Evolutionary conservation across 1,140 invertebrate genomes (phyloP), one percentile per base, ranked within the genome.

Genomic region (Papilio helenus): DNA sequence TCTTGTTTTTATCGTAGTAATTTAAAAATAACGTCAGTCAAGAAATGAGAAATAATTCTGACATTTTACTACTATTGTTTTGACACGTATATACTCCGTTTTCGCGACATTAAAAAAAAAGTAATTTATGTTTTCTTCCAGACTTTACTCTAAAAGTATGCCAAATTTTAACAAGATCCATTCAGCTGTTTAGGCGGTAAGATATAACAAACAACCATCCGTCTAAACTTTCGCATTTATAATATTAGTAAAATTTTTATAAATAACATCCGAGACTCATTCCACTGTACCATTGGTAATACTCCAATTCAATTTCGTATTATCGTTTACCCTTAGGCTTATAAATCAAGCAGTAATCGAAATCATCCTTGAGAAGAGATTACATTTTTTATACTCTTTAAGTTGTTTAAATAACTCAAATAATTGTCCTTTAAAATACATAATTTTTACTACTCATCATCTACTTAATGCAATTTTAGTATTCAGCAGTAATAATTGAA

Each of bases 311-410:
- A 58, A 23, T 58, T 58, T 58, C 1, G 9, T 58, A n/a, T n/a
- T 9, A 20, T 58, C 5, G n/a, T 58, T 23, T 58, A 58, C 55
- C 55, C 55, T 58, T 8, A 58, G 55, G 55, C 55, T 23, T 58
- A 23, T n/a, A 58, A n/a, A 58, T 58, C 55, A 58, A 58, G 1
- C 51, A n/a, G 18, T 58, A 58, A 58, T 58, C n/a, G 51, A 58
- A 58, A 58, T 58, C 51, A 58, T 58, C 51, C 51, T 58, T 20
- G 51, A 58, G 51, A 58, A 58, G 18, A 58, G 51, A 58, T 58
- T 58, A 58, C n/a, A 20, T 20, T 5, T 58, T 55, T 55, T 55
- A n/a, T n/a, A 20, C n/a, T 8, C 4, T 55, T 55, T 14, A 46
- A 46, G 3, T 14, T 46, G 14, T 46, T 46, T 14, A 14, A 46